Evolutionary conservation across 2,113 vertebrate species (phyloP).

Genomic region (Rhea pennata): DNA sequence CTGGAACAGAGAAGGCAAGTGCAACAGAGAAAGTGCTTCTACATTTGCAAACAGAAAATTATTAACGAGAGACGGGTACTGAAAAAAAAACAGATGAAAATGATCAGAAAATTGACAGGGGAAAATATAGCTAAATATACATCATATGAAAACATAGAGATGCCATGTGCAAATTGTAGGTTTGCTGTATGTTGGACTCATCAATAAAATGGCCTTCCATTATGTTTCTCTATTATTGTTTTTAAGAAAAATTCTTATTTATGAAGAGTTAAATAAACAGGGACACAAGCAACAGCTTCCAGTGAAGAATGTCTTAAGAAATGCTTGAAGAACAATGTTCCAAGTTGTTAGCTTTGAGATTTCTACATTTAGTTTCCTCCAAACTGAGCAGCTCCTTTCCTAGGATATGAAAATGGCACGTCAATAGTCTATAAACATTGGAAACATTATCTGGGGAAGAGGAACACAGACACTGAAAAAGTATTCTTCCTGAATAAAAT

Average conservation of each 20-base stretch:
- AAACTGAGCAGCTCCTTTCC: not conserved
- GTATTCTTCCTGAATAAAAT: not conserved
- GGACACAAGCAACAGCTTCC: not conserved
- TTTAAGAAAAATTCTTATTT: not conserved
- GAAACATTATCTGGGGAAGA: not conserved
- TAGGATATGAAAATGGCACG: not conserved
- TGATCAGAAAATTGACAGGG: not conserved
- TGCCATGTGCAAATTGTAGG: not conserved
- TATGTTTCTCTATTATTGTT: not conserved
- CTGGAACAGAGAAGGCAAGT: not conserved
- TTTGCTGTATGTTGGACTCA: not conserved
- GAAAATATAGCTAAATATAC: not conserved
- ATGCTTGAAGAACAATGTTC: not conserved
- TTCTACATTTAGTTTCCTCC: not conserved
- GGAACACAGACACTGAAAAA: not conserved
- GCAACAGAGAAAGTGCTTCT: not conserved
- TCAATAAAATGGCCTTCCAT: not conserved
- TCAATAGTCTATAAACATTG: not conserved
- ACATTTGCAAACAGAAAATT: not conserved
- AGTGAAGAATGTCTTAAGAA: not conserved
- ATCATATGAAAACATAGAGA: not conserved
- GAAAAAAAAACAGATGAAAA: not conserved
- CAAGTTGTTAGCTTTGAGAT: not conserved
- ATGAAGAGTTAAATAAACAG: not conserved
- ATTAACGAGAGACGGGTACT: not conserved